Evolutionary conservation across 1,140 invertebrate genomes (phyloP).

Genomic region (Trialeurodes vaporariorum): DNA sequence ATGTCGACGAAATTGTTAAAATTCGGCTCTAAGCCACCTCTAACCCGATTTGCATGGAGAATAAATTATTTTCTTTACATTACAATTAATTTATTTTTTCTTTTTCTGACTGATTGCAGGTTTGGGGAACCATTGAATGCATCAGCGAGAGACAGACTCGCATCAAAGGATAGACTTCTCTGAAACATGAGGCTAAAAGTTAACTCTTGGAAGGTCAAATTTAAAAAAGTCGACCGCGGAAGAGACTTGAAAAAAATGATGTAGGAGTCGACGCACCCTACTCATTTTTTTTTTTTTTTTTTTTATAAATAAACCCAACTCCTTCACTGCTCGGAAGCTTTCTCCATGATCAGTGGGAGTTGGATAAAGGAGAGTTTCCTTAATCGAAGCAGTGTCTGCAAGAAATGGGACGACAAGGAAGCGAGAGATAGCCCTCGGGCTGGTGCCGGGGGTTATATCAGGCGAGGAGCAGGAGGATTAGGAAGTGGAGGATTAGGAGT

Average conservation of each 20-base stretch:
- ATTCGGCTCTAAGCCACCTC: no score
- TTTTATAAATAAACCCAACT: background rate
- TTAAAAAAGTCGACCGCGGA: background rate
- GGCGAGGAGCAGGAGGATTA: background rate
- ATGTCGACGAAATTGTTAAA: no score
- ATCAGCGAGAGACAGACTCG: no score
- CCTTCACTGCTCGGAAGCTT: background rate
- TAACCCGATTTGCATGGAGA: no score
- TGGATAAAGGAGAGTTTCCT: background rate
- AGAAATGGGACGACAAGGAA: background rate
- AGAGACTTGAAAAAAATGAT: background rate
- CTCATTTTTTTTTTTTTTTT: background rate
- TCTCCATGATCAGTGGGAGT: background rate
- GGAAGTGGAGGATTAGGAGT: no score
- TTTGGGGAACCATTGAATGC: no score
- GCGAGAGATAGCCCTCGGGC: background rate
- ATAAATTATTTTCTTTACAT: no score
- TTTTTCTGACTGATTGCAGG: no score
- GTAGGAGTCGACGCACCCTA: background rate
- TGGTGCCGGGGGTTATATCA: background rate
- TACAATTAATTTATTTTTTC: no score
- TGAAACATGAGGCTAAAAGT: background rate
- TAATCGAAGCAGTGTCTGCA: background rate
- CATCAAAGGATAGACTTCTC: no score
- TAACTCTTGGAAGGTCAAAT: background rate